phyloP scores from a whole-genome alignment of 2,797 vertebrate genomes.

The Eupleurogrammus muticus region DNA sequence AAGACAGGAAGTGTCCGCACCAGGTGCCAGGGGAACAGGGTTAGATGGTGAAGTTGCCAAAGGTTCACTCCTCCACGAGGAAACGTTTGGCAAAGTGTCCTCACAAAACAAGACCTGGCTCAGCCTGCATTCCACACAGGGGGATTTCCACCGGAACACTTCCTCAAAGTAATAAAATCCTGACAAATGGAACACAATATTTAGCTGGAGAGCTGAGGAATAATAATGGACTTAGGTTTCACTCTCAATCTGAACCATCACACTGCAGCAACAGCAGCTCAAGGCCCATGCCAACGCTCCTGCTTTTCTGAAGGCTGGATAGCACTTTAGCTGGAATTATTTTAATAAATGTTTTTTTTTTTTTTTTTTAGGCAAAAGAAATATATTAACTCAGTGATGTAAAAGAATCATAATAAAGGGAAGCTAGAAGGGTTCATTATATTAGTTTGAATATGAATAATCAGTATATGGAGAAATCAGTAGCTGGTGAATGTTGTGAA shows the following conservation, averaged over 20 bases:
- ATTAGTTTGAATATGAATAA: too few relatives aligned
- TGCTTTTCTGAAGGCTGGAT: not conserved
- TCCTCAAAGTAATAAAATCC: not conserved
- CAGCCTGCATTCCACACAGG: not conserved
- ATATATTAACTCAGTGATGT: too few relatives aligned
- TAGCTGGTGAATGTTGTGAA: too few relatives aligned
- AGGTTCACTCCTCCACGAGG: slow-evolving; percentile 13
- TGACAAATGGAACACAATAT: not conserved
- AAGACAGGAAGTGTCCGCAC: slow-evolving; percentile 28
- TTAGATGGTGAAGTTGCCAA: slow-evolving; percentile 8
- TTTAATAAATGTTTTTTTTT: too few relatives aligned
- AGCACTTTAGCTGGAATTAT: too few relatives aligned
- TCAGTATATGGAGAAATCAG: too few relatives aligned
- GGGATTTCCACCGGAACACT: not conserved
- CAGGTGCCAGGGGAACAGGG: not conserved
- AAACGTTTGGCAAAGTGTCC: slow-evolving; percentile 2
- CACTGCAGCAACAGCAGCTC: too few relatives aligned
- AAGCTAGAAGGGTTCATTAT: too few relatives aligned
- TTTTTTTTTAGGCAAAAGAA: too few relatives aligned
- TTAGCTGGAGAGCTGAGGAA: not conserved
- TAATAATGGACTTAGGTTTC: too few relatives aligned
- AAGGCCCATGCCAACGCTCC: not conserved
- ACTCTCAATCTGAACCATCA: not conserved
- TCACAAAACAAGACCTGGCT: not conserved
- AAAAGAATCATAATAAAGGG: too few relatives aligned